A percentile compares a stretch with the other conserved stretches of the same genome.
phyloP scores from a whole-genome alignment of 2,797 vertebrate genomes.

The Uromys caudimaculatus region DNA sequence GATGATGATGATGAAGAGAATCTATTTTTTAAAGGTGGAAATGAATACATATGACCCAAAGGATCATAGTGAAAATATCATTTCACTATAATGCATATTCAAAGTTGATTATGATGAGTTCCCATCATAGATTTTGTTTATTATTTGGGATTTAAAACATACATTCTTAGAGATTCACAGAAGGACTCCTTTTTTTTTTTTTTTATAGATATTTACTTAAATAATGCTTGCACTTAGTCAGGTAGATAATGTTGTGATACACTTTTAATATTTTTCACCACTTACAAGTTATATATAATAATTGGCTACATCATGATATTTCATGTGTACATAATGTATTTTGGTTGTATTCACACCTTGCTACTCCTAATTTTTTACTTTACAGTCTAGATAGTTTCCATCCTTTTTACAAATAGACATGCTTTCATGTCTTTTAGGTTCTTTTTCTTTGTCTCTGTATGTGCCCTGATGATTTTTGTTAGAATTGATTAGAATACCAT shows the following conservation, averaged over 20 bases:
- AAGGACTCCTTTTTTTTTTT: too few species aligned
- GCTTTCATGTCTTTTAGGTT: not conserved
- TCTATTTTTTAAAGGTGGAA: not conserved
- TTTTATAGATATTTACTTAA: not conserved
- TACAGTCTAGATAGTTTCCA: not conserved
- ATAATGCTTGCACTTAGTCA: not conserved
- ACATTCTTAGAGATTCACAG: not conserved
- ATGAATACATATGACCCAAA: not conserved
- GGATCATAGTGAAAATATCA: not conserved
- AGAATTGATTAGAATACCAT: not conserved
- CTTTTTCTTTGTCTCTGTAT: not conserved
- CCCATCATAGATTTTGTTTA: not conserved
- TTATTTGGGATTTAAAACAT: not conserved
- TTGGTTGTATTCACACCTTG: not conserved
- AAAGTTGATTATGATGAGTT: not conserved
- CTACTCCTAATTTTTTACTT: not conserved
- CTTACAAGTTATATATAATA: not conserved
- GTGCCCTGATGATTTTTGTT: not conserved
- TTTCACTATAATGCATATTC: not conserved
- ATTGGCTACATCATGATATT: not conserved
- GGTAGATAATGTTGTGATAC: not conserved
- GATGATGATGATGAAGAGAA: not conserved
- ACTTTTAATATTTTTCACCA: not conserved
- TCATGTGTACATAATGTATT: not conserved
- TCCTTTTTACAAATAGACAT: not conserved